Evolutionary conservation across 1,140 invertebrate species (phyloP).

Genomic region (Lepidurus apus): DNA sequence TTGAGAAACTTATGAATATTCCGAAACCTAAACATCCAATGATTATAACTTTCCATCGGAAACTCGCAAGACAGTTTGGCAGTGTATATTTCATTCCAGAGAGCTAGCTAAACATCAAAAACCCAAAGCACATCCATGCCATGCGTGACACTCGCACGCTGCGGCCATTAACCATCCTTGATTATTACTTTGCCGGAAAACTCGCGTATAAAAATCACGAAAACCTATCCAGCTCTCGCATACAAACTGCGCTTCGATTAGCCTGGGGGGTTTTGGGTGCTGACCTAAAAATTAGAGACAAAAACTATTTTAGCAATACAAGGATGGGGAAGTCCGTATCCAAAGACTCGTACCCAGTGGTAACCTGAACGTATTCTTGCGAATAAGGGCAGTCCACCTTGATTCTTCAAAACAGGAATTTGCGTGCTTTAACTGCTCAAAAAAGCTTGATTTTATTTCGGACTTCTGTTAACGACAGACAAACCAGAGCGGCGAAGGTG

Average conservation of each 20-base stretch:
- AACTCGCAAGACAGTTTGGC: background rate
- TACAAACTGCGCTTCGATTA: background rate
- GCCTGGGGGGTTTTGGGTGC: too few relatives aligned
- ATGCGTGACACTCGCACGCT: background rate
- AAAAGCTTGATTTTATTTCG: background rate
- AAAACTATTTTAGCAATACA: too few relatives aligned
- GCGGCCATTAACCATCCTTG: background rate
- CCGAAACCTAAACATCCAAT: too few relatives aligned
- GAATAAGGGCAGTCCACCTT: too few relatives aligned
- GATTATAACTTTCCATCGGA: too few relatives aligned
- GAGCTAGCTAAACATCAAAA: background rate
- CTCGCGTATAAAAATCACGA: background rate
- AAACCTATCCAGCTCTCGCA: background rate
- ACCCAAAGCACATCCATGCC: background rate
- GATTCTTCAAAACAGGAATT: too few relatives aligned
- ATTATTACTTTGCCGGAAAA: background rate
- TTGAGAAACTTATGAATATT: too few relatives aligned
- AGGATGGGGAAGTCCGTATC: background rate
- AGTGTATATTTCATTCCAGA: background rate
- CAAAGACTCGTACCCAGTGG: background rate
- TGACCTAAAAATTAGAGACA: too few relatives aligned
- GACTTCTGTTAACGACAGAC: background rate
- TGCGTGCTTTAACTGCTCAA: too few relatives aligned
- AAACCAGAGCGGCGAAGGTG: background rate
- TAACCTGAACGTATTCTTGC: background rate